phyloP scores from a whole-genome alignment of 2,888 invertebrate species.

The Zonitis immaculata region DNA sequence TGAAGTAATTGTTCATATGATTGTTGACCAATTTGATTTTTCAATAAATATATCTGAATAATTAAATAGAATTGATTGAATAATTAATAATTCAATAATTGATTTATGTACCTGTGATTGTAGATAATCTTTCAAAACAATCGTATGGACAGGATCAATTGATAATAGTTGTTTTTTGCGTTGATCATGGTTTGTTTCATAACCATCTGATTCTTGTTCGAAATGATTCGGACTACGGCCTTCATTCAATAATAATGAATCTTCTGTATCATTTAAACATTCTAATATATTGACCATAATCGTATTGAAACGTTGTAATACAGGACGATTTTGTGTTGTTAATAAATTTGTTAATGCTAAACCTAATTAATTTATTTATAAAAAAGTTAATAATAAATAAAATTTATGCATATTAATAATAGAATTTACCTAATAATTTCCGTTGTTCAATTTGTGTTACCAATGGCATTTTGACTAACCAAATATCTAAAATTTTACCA shows the following conservation, averaged over 20 bases:
- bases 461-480: slow-evolving; percentile 74
- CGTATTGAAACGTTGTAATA: slow-evolving; percentile 66
- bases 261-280: slow-evolving; percentile 73
- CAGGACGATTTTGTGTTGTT: slow-evolving; percentile 62
- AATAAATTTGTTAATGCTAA: slow-evolving; percentile 65
- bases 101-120: slow-evolving; percentile 61
- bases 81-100: not conserved
- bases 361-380: too few species aligned
- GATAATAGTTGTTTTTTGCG: slow-evolving; percentile 64
- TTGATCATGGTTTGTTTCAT: slow-evolving; percentile 70
- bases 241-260: slow-evolving; percentile 43
- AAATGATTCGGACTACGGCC: slow-evolving; percentile 45
- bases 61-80: slow-evolving; percentile 13
- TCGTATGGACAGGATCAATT: slow-evolving; percentile 75
- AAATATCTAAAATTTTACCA: slow-evolving; percentile 66
- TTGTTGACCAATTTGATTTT: slow-evolving; percentile 68
- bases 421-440: slow-evolving; percentile 66
- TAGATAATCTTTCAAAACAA: slow-evolving; percentile 67
- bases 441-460: slow-evolving; percentile 75
- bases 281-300: slow-evolving; percentile 72
- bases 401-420: too few species aligned
- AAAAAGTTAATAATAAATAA: too few species aligned
- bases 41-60: slow-evolving; percentile 62
- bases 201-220: slow-evolving; percentile 57
- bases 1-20: slow-evolving; percentile 71